These are phyloP conservation scores for Teleogryllus oceanicus DNA, from an alignment of 2,888 invertebrate species.

Conservation along the genomic window DNA sequence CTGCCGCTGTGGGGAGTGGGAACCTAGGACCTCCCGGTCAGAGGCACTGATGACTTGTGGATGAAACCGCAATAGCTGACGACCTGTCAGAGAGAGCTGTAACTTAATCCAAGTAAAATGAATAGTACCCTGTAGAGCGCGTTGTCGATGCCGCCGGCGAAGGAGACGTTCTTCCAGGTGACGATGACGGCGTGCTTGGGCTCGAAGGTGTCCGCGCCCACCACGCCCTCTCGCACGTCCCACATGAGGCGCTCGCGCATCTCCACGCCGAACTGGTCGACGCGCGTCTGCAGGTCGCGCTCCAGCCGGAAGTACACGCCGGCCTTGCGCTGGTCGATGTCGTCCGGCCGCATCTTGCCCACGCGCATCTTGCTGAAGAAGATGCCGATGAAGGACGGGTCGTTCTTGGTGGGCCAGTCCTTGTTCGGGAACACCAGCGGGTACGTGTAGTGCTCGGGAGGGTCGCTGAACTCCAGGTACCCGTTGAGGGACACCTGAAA, in stretches of 20 bases:
- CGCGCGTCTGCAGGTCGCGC: constrained; percentile 66
- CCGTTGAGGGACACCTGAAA: constrained; percentile 74
- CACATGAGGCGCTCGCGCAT: constrained; percentile 79
- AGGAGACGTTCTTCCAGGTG: constrained; percentile 96
- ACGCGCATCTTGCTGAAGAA: constrained; percentile 87
- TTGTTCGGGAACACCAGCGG: constrained; percentile 81
- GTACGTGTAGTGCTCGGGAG: constrained; percentile 78
- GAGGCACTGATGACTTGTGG: no score
- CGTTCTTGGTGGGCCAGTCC: constrained; percentile 81
- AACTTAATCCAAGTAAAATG: no score
- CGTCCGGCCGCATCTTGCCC: constrained; percentile 66
- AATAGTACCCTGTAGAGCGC: constrained; percentile 62
- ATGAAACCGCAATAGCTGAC: no score
- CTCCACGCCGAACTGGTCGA: constrained; percentile 80
- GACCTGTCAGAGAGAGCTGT: no score
- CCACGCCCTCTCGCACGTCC: constrained; percentile 86
- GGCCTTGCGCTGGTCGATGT: constrained; percentile 70
- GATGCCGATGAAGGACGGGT: constrained; percentile 91
- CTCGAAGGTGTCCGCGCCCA: constrained; percentile 84
- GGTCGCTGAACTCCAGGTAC: constrained; percentile 85
- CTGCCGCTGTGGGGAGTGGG: no score
- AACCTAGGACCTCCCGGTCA: no score
- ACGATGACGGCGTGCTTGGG: constrained; percentile 87
- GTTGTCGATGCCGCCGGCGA: constrained; percentile 81
- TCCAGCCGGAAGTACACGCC: constrained; percentile 54